phyloP scores from a whole-genome alignment of 2,888 invertebrate species.

The Conistra vaccinii region DNA sequence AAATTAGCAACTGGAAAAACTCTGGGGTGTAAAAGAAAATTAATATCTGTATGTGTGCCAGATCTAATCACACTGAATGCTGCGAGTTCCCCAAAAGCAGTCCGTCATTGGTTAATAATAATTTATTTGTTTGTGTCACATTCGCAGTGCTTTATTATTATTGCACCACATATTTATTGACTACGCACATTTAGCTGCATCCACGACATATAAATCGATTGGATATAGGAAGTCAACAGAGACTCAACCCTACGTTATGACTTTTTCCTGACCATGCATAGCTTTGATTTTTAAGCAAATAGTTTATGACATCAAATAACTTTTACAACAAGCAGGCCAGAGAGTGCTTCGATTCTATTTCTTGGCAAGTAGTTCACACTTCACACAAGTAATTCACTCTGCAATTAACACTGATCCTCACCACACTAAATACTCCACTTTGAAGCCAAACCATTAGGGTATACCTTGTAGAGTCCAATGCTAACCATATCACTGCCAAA shows the following conservation, averaged over 20 bases:
- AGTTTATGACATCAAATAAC: not conserved
- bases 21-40: not conserved
- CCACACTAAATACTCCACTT: not conserved
- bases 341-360: not conserved
- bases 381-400: not conserved
- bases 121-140: conserved; percentile 79
- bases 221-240: conserved; percentile 5
- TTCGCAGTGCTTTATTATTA: conserved; percentile 68
- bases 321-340: not conserved
- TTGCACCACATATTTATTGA: conserved; percentile 64
- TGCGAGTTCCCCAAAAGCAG: conserved; percentile 62
- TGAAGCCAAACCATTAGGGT: too few relatives aligned
- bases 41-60: conserved; percentile 12
- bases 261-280: not conserved
- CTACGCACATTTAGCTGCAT: conserved; percentile 53
- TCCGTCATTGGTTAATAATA: conserved; percentile 79
- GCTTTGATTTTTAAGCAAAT: not conserved
- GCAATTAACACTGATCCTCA: not conserved
- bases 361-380: not conserved
- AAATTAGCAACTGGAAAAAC: not conserved
- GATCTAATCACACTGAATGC: conserved; percentile 50
- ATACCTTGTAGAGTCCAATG: not conserved
- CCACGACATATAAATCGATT: conserved; percentile 34
- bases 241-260: conserved; percentile 4
- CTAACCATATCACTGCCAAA: too few relatives aligned